These are phyloP conservation scores for Sisor rabdophorus DNA, from an alignment of 2,113 vertebrate genomes.

Conservation along the genomic window DNA sequence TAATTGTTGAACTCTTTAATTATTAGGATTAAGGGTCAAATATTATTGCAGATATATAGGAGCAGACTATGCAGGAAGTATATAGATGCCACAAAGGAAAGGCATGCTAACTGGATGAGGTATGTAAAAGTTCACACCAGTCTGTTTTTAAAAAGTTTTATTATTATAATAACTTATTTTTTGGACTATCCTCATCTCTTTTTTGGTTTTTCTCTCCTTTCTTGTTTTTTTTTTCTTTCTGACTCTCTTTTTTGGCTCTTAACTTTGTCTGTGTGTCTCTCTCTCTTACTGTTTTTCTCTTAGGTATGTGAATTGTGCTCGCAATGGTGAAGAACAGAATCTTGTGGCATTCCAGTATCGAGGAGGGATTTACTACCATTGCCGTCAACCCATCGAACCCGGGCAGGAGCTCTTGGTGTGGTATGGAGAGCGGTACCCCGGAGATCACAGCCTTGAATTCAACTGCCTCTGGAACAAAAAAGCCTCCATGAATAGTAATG, in stretches of 20 bases:
- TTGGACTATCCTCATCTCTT: too few relatives aligned
- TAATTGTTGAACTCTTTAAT: neutral
- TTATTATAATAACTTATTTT: neutral
- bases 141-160: neutral
- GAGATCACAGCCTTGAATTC: slow-evolving; percentile 3
- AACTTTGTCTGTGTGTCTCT: too few relatives aligned
- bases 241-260: neutral
- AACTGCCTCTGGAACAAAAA: slow-evolving; percentile 17
- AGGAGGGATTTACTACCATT: slow-evolving; percentile 10
- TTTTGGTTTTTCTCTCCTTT: too few relatives aligned
- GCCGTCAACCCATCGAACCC: neutral
- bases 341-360: neutral
- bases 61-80: neutral
- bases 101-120: slow-evolving; percentile 15
- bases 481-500: neutral
- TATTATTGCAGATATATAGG: slow-evolving; percentile 9
- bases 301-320: slow-evolving; percentile 15
- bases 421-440: neutral
- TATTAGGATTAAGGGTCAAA: neutral
- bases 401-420: slow-evolving; percentile 16
- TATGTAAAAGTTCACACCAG: too few relatives aligned
- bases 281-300: neutral
- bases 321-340: slow-evolving; percentile 13
- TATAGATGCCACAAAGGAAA: neutral
- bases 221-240: neutral